Evolutionary conservation across 2,113 vertebrate species (phyloP).

Genomic region (Caranx ignobilis): DNA sequence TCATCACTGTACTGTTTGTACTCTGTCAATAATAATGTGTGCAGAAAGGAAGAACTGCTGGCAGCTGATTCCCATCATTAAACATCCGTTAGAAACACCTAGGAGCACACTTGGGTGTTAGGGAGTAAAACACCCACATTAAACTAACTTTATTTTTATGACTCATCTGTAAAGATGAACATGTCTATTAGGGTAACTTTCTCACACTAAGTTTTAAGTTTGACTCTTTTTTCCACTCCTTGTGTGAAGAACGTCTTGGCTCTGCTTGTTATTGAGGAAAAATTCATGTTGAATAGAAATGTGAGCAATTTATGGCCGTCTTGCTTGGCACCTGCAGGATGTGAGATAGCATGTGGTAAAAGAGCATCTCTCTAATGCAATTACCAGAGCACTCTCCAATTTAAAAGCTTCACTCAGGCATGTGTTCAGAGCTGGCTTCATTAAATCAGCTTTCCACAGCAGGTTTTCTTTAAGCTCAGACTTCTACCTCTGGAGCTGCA

Average conservation of each 20-base stretch:
- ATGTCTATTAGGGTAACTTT: slow-evolving; percentile 34
- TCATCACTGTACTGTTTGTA: slow-evolving; percentile 5
- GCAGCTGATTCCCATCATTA: slow-evolving; percentile 38
- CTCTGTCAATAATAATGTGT: slow-evolving; percentile 7
- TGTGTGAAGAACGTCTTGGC: slow-evolving; percentile 9
- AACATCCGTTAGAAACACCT: slow-evolving; percentile 8
- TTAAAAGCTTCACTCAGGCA: slow-evolving; percentile 62
- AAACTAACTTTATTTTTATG: slow-evolving; percentile 21
- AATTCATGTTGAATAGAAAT: slow-evolving; percentile 42
- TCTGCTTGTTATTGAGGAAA: slow-evolving; percentile 35
- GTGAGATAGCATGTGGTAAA: slow-evolving; percentile 58
- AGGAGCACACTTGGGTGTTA: neutral
- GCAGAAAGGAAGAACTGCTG: slow-evolving; percentile 8
- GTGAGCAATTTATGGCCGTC: slow-evolving; percentile 47
- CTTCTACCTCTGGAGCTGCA: neutral
- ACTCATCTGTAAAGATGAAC: slow-evolving; percentile 33
- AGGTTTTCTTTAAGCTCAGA: slow-evolving; percentile 21
- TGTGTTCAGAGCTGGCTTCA: slow-evolving; percentile 40
- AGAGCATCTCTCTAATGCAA: slow-evolving; percentile 56
- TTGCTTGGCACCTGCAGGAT: slow-evolving; percentile 67
- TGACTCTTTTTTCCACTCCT: slow-evolving; percentile 2
- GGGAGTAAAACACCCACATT: slow-evolving; percentile 27
- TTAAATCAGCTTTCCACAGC: slow-evolving; percentile 47
- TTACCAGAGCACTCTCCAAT: slow-evolving; percentile 69
- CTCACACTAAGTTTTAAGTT: slow-evolving; percentile 25